phyloP scores from a whole-genome alignment of 2,888 invertebrate genomes.

The Uropetala carovei region DNA sequence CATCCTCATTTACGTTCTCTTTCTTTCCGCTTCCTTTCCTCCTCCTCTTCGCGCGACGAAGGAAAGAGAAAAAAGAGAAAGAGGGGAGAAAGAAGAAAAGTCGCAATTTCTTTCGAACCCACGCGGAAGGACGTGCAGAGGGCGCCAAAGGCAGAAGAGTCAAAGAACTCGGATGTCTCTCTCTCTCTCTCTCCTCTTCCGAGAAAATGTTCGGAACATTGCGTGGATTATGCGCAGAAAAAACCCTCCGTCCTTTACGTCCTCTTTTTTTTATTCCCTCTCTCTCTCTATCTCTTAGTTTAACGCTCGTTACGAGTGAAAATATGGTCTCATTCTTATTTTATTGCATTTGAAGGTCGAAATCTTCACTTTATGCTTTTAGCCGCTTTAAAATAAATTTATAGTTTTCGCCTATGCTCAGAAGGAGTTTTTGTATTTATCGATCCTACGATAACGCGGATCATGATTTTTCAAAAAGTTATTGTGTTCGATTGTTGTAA shows the following conservation, averaged over 20 bases:
- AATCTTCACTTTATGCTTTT: too few species aligned
- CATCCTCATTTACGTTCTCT: neutral
- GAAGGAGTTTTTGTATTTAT: too few species aligned
- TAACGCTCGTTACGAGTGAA: too few species aligned
- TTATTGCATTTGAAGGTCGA: too few species aligned
- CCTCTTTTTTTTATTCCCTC: neutral
- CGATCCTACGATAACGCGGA: too few species aligned
- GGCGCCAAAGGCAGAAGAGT: neutral
- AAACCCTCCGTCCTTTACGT: neutral
- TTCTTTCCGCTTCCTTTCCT: neutral
- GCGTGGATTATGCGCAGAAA: neutral
- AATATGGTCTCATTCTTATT: too few species aligned
- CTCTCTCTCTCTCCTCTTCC: conserved; percentile 10
- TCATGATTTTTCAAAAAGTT: too few species aligned
- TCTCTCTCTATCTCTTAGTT: neutral
- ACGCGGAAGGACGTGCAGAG: conserved; percentile 11
- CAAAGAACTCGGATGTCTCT: conserved; percentile 10
- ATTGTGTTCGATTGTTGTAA: too few species aligned
- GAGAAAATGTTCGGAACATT: neutral
- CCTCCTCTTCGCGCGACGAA: neutral
- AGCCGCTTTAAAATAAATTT: too few species aligned
- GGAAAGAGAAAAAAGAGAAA: neutral
- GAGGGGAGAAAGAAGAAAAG: neutral
- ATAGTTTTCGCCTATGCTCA: too few species aligned
- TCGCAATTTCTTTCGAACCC: conserved; percentile 5